These are phyloP conservation scores for Germaria angustata DNA, from an alignment of 2,888 invertebrate genomes.

Conservation along the genomic window DNA sequence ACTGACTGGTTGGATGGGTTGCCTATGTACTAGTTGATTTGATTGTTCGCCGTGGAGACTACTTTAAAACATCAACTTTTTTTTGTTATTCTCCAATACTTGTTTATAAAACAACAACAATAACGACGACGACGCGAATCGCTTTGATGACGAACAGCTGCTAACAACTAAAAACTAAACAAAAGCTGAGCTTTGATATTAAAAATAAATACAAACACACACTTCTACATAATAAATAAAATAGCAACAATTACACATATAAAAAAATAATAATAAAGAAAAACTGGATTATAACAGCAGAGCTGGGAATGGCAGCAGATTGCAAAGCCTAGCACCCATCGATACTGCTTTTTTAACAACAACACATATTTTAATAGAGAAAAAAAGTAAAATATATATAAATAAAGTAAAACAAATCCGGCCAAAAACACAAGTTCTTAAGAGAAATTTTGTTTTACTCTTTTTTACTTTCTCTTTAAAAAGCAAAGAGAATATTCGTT, in stretches of 20 bases:
- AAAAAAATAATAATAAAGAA: conserved; percentile 68
- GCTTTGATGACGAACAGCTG: conserved; percentile 65
- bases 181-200: conserved; percentile 62
- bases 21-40: conserved; percentile 2
- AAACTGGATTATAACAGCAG: conserved; percentile 59
- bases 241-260: conserved; percentile 55
- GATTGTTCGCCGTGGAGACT: conserved; percentile 18
- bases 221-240: conserved; percentile 17
- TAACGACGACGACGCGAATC: conserved; percentile 12
- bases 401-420: neutral
- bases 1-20: conserved; percentile 46
- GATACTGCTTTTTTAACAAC: conserved; percentile 53
- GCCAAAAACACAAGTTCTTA: neutral
- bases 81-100: conserved; percentile 39
- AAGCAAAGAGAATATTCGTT: too few species aligned
- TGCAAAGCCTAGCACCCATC: conserved; percentile 58
- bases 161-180: conserved; percentile 56
- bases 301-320: conserved; percentile 68
- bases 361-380: conserved; percentile 12
- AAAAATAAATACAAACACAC: conserved; percentile 14
- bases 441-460: conserved; percentile 11
- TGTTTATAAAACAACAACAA: conserved; percentile 36
- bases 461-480: neutral
- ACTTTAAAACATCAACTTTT: conserved; percentile 19
- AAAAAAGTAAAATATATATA: neutral